Percentiles rank a stretch among this genome's conserved stretches.
phyloP scores from a whole-genome alignment of 2,888 invertebrate genomes.

The Alitta virens region DNA sequence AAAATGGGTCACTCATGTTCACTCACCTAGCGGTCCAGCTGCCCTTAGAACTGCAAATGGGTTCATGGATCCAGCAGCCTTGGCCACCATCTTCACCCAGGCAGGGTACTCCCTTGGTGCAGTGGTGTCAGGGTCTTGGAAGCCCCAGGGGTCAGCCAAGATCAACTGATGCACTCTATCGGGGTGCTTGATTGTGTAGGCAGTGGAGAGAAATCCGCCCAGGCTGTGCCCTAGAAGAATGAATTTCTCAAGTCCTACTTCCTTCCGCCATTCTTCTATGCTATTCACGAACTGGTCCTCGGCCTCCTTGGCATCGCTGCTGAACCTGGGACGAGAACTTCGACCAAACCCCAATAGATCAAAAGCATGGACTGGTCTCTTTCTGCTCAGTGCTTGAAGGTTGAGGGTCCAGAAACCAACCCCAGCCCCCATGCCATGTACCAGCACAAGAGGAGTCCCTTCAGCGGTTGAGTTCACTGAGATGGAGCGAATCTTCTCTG shows the following conservation, averaged over 20 bases:
- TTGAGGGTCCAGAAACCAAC: slow-evolving; percentile 92
- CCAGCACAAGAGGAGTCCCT: slow-evolving; percentile 73
- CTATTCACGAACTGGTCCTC: slow-evolving; percentile 61
- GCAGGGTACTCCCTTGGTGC: slow-evolving; percentile 65
- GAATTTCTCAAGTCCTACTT: slow-evolving; percentile 82
- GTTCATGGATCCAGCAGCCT: slow-evolving; percentile 79
- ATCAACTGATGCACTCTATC: slow-evolving; percentile 89
- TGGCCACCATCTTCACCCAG: slow-evolving; percentile 79
- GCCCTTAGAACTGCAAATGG: slow-evolving; percentile 87
- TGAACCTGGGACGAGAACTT: slow-evolving; percentile 85
- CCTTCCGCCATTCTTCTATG: slow-evolving; percentile 91
- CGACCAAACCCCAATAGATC: slow-evolving; percentile 82
- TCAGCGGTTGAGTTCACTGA: slow-evolving; percentile 22
- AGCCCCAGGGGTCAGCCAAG: slow-evolving; percentile 87
- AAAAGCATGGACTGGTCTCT: slow-evolving; percentile 80
- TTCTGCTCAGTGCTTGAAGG: slow-evolving; percentile 72
- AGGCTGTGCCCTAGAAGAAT: slow-evolving; percentile 90
- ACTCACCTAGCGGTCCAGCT: slow-evolving; percentile 77
- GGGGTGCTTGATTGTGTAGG: slow-evolving; percentile 64
- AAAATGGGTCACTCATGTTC: too few species aligned
- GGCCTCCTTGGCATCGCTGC: slow-evolving; percentile 69
- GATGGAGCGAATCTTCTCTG: slow-evolving; percentile 21
- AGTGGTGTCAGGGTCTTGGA: slow-evolving; percentile 43
- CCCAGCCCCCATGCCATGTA: slow-evolving; percentile 93
- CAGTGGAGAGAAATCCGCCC: slow-evolving; percentile 62